Conservation (phyloP, 53 echinoderm and acorn worm species). For the Echinarachnius parma region DNA sequence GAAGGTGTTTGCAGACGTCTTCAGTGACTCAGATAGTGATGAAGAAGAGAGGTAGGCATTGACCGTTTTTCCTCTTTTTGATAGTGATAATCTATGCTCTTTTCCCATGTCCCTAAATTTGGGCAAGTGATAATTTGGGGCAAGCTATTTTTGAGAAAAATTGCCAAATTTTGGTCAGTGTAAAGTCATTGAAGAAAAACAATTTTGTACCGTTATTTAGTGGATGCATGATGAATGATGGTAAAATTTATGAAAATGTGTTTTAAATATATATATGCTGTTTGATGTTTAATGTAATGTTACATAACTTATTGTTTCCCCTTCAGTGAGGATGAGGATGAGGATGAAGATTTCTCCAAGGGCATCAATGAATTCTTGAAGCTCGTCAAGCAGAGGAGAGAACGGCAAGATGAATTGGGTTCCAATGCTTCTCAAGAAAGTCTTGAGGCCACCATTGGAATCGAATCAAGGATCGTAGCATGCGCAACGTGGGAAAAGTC, state of each 20-base stretch:
- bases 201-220: too few relatives aligned
- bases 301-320: too few relatives aligned
- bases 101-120: background rate
- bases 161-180: background rate
- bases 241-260: background rate
- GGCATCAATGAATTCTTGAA: constrained; percentile 76
- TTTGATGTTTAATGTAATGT: background rate
- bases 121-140: too few relatives aligned
- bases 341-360: constrained; percentile 75
- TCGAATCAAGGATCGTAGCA: constrained; percentile 77
- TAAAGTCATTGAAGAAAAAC: background rate
- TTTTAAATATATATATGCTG: background rate
- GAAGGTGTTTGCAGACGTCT: constrained; percentile 85
- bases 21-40: constrained; percentile 91
- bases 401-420: constrained; percentile 37
- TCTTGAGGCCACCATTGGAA: constrained; percentile 60
- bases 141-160: too few relatives aligned
- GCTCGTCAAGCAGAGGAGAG: constrained; percentile 68
- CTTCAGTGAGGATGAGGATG: constrained; percentile 74
- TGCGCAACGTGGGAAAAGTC: constrained; percentile 99
- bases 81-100: background rate
- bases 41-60: constrained; percentile 71
- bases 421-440: constrained; percentile 24
- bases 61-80: background rate
- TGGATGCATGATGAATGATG: background rate